A percentile compares a stretch with the other conserved stretches of the same genome.
Evolutionary conservation across 2,797 vertebrate species (phyloP).

Genomic region (Triplophysa yarkandensis): DNA sequence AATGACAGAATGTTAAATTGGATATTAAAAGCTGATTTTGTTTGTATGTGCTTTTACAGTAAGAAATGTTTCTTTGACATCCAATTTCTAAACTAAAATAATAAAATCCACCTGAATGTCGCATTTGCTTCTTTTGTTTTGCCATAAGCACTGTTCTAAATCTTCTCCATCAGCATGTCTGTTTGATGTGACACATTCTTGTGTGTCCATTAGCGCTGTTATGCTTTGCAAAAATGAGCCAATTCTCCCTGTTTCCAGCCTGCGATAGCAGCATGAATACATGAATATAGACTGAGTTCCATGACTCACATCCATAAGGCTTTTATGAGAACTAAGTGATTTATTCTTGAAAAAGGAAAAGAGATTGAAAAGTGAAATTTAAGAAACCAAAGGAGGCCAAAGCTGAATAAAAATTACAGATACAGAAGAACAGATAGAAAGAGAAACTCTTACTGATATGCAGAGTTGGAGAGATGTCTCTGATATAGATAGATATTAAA

Average conservation of each 20-base stretch:
- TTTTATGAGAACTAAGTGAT: slow-evolving; percentile 42
- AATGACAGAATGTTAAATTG: too few relatives aligned
- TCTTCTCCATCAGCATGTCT: slow-evolving; percentile 38
- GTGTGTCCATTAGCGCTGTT: slow-evolving; percentile 44
- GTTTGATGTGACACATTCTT: slow-evolving; percentile 48
- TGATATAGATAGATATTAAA: neutral
- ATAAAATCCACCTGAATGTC: slow-evolving; percentile 19
- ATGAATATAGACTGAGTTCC: slow-evolving; percentile 41
- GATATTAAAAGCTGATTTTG: neutral
- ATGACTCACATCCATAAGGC: slow-evolving; percentile 42
- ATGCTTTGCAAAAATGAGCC: slow-evolving; percentile 40
- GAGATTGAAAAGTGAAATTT: slow-evolving; percentile 18
- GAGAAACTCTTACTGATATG: too few relatives aligned
- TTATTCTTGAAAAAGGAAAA: slow-evolving; percentile 18
- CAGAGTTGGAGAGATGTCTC: too few relatives aligned
- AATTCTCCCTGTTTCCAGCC: slow-evolving; percentile 37
- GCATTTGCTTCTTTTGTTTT: neutral
- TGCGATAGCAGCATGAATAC: slow-evolving; percentile 40
- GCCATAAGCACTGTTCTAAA: slow-evolving; percentile 22
- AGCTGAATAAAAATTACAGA: neutral
- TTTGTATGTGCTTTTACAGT: too few relatives aligned
- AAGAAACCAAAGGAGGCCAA: slow-evolving; percentile 20
- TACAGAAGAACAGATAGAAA: neutral
- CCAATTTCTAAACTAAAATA: slow-evolving; percentile 4
- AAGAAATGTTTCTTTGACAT: slow-evolving; percentile 13